phyloP scores from a whole-genome alignment of 2,888 invertebrate genomes.

The Keiferia lycopersicella region DNA sequence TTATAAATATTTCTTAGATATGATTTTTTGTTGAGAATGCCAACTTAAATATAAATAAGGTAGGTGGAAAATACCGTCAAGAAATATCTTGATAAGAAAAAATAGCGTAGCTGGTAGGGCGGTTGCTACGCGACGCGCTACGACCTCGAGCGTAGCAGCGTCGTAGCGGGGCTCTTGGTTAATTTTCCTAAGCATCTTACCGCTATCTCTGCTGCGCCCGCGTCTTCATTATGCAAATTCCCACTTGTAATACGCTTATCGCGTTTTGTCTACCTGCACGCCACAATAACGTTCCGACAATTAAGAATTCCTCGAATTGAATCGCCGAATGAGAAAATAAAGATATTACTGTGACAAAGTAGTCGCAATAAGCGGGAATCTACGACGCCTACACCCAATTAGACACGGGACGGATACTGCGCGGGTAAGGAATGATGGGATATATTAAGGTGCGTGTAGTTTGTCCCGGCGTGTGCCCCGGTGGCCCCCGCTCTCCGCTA shows the following conservation, averaged over 20 bases:
- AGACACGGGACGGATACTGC: conserved; percentile 77
- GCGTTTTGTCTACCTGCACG: conserved; percentile 64
- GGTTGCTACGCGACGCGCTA: conserved; percentile 40
- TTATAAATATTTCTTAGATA: background rate
- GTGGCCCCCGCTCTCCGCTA: conserved; percentile 51
- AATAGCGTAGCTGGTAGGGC: conserved; percentile 26
- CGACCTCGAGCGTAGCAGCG: conserved; percentile 37
- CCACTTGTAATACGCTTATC: conserved; percentile 75
- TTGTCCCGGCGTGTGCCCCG: conserved; percentile 33
- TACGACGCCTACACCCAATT: conserved; percentile 80
- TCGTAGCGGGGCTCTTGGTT: conserved; percentile 47
- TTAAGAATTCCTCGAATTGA: conserved; percentile 32
- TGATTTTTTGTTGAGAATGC: too few species aligned
- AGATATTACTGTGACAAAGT: conserved; percentile 42
- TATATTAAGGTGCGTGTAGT: conserved; percentile 51
- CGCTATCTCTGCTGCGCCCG: conserved; percentile 75
- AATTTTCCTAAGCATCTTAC: conserved; percentile 79
- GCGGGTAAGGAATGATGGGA: conserved; percentile 63
- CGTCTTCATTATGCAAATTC: conserved; percentile 75
- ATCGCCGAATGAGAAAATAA: conserved; percentile 7
- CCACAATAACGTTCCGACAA: conserved; percentile 44
- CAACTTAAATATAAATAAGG: background rate
- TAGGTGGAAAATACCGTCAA: background rate
- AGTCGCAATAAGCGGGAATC: conserved; percentile 46
- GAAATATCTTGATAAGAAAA: background rate